Evolutionary conservation across 2,888 invertebrate genomes (phyloP).

Genomic region (Nemoura dubitans): DNA sequence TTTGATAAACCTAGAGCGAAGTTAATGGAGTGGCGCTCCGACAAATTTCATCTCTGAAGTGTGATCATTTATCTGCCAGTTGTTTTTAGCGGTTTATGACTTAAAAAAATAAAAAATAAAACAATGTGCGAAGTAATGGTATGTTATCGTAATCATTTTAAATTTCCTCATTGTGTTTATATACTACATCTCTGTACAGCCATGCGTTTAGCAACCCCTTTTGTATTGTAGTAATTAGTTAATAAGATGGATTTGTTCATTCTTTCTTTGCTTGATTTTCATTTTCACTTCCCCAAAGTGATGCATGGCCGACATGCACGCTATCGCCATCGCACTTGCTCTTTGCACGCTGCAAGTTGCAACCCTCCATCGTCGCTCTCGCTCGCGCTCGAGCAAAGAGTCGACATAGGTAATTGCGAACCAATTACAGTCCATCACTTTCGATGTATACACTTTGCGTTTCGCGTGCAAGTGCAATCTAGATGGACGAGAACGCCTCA

Average conservation of each 20-base stretch:
- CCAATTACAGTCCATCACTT: background rate
- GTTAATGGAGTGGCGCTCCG: too few species aligned
- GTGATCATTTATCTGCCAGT: background rate
- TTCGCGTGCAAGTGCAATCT: background rate
- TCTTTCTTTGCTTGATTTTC: background rate
- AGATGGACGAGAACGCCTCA: background rate
- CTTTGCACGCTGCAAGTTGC: background rate
- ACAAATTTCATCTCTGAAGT: too few species aligned
- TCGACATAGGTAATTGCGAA: background rate
- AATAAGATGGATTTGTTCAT: too few species aligned
- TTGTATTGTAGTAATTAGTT: too few species aligned
- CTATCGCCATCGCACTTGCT: background rate
- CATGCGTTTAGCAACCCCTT: too few species aligned
- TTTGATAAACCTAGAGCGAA: background rate
- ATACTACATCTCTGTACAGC: too few species aligned
- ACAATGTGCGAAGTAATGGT: too few species aligned
- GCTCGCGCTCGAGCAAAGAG: too few species aligned
- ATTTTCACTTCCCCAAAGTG: conserved; percentile 3
- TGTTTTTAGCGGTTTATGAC: too few species aligned
- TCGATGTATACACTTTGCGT: background rate
- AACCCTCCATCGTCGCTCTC: background rate
- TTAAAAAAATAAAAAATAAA: too few species aligned
- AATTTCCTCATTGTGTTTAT: too few species aligned
- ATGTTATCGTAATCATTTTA: too few species aligned
- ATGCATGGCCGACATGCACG: background rate